Percentiles rank a stretch among this genome's conserved stretches.
Evolutionary conservation across 2,797 vertebrate species (phyloP).

Genomic region (Garrulus glandarius): DNA sequence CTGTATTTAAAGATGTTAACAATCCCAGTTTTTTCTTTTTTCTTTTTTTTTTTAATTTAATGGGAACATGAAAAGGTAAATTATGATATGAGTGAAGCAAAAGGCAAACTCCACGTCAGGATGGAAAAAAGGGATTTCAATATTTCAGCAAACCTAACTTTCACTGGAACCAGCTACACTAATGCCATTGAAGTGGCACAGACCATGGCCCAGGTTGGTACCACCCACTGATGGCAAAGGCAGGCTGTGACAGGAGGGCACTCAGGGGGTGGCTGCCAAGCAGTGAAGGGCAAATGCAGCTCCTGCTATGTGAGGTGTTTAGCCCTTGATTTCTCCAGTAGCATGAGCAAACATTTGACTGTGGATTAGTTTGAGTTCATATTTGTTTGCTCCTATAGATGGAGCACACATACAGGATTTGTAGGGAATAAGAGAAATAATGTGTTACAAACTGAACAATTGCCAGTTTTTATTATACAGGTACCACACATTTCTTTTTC

Average conservation of each 20-base stretch:
- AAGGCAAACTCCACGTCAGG: not conserved
- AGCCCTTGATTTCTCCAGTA: not conserved
- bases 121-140: conserved; percentile 28
- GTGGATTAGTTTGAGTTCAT: not conserved
- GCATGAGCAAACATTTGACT: not conserved
- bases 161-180: not conserved
- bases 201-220: conserved; percentile 58
- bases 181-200: conserved; percentile 35
- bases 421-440: not conserved
- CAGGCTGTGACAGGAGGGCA: not conserved
- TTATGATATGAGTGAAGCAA: conserved; percentile 23
- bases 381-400: not conserved
- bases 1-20: not conserved
- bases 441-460: not conserved
- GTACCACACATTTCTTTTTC: not conserved
- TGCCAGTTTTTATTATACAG: not conserved
- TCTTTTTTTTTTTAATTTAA: not conserved
- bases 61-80: conserved; percentile 24
- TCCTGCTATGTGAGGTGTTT: not conserved
- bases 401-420: not conserved
- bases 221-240: not conserved
- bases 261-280: not conserved
- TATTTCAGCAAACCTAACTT: not conserved
- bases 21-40: not conserved
- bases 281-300: not conserved